A percentile compares a stretch with the other conserved stretches of the same genome.
Conservation (phyloP, 2,113 vertebrate species). For the Lampris megalopsis region DNA sequence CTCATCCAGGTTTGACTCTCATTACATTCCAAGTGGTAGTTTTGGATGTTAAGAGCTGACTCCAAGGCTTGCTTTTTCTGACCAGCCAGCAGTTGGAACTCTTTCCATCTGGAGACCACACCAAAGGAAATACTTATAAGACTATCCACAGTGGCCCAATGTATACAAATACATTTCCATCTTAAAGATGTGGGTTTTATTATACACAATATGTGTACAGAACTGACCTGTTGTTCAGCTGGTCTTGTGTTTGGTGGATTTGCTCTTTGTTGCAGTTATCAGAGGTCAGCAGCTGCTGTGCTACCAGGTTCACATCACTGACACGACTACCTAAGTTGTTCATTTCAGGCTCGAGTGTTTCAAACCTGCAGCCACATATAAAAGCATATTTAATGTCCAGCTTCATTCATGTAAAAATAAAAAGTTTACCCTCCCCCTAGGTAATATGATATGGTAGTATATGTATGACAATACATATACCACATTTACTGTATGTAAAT, state of each 20-base stretch:
- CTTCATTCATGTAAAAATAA: constrained; percentile 3
- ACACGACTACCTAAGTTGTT: constrained; percentile 87
- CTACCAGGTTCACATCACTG: constrained; percentile 87
- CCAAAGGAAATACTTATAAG: background rate
- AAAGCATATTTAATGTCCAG: constrained; percentile 4
- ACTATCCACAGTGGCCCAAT: background rate
- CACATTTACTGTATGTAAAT: too few species aligned
- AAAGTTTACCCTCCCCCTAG: too few species aligned
- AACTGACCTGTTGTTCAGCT: constrained; percentile 84
- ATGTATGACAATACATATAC: too few species aligned
- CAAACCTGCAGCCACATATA: constrained; percentile 83
- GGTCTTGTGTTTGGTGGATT: constrained; percentile 86
- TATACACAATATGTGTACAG: background rate
- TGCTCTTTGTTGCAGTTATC: constrained; percentile 87
- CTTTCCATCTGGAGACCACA: constrained; percentile 86
- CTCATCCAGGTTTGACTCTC: constrained; percentile 95
- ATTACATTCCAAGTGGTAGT: constrained; percentile 94
- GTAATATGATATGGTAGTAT: too few species aligned
- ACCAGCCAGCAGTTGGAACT: constrained; percentile 86
- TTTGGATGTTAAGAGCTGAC: constrained; percentile 93
- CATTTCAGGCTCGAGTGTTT: constrained; percentile 96
- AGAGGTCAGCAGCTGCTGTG: constrained; percentile 84
- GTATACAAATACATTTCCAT: background rate
- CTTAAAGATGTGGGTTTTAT: background rate
- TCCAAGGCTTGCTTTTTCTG: constrained; percentile 90